Base-by-base conservation (phyloP, 1,140 invertebrate genomes). In the Sycobia sp. region DNA sequence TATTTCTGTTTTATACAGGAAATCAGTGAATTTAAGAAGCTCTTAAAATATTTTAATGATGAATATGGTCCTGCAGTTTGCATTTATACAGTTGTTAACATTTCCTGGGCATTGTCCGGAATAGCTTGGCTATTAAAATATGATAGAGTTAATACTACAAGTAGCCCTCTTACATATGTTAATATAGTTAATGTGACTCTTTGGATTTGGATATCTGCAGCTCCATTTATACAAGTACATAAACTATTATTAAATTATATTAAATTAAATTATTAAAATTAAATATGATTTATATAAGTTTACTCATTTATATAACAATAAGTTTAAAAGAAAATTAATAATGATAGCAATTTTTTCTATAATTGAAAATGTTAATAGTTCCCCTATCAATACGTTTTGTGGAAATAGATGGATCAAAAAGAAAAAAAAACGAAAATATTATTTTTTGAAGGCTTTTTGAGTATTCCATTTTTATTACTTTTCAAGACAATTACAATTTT, bases 41-140 rank as follows among this genome's bases (percentile, higher is more conserved):
- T 92, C 16, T 71, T 92, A 20, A 86, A 86, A 63, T 90, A 91
- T 66, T 82, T 92, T 9, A 92, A 92, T 73, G 84, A 89, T 55
- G 86, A 90, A 70, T 78, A 91, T 36, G 87, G 89, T 1, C 86
- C 89, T 1, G 86, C 88, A 3, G 87, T 91, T 0, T 90, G 89
- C 70, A 83, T 92, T 62, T 89, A 91, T 60, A 89, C 89, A 11
- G 80, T 91, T 13, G 85, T 91, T 34, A 91, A 92, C 77, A 71
- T 89, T 32, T 86, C 89, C 0, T 91, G 88, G 83, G 87, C 89
- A 5, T 77, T 84, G 46, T 87, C 90, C 3, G 88, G 89, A 14
- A 76, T 84, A 7, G 71, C 87, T 53, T 91, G 89, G 86, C 71
- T 91, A 8, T 82, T 90, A 18, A 85, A 85, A 62, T 77, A 84